phyloP scores from a whole-genome alignment of 2,888 invertebrate species.

The Pseudoips prasinana region DNA sequence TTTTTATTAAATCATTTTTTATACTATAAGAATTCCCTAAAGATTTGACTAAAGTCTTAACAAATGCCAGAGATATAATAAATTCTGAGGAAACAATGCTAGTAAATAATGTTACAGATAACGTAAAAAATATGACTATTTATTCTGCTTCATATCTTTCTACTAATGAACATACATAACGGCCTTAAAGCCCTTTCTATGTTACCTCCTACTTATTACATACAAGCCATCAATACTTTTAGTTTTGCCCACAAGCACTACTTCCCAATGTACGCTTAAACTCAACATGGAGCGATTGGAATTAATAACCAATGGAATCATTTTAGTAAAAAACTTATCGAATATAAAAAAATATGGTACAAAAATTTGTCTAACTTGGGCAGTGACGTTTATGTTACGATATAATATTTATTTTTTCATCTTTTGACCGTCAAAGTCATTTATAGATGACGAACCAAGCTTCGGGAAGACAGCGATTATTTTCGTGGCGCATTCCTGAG shows the following conservation, averaged over 20 bases:
- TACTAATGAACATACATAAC: constrained; percentile 24
- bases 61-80: constrained; percentile 34
- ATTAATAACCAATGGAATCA: constrained; percentile 45
- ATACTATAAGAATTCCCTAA: constrained; percentile 47
- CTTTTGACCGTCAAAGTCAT: too few relatives aligned
- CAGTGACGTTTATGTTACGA: constrained; percentile 35
- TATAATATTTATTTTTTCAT: too few relatives aligned
- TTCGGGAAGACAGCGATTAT: too few relatives aligned
- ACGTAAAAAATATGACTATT: constrained; percentile 13
- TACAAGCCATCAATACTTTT: constrained; percentile 30
- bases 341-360: constrained; percentile 56
- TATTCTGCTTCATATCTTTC: constrained; percentile 7
- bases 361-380: constrained; percentile 44
- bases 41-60: constrained; percentile 50
- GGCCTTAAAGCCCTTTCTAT: constrained; percentile 16
- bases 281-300: constrained; percentile 56
- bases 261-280: constrained; percentile 48
- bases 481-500: too few relatives aligned
- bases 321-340: constrained; percentile 28
- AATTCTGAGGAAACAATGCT: constrained; percentile 24
- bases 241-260: constrained; percentile 31
- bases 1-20: constrained; percentile 19
- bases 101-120: constrained; percentile 10
- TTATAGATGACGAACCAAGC: too few relatives aligned
- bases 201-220: constrained; percentile 22